Percentiles rank a stretch among this genome's conserved stretches.
These are phyloP conservation scores for Pentamera pediparva DNA, from an alignment of 53 echinoderm and acorn worm genomes.

Conservation along the genomic window DNA sequence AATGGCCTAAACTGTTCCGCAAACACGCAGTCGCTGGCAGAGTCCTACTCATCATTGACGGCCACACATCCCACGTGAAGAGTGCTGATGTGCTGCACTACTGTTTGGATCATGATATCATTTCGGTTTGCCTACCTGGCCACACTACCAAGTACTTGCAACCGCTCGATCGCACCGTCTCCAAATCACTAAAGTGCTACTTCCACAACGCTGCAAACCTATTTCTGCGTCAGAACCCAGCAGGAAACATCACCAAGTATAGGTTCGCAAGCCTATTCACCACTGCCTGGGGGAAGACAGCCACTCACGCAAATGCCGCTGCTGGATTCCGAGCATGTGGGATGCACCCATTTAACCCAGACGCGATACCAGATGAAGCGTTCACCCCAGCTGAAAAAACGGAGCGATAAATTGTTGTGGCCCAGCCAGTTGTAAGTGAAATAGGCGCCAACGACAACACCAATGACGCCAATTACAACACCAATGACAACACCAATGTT, in stretches of 20 bases:
- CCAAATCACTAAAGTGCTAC: constrained; percentile 36
- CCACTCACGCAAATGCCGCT: constrained; percentile 32
- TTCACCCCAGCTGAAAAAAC: constrained; percentile 9
- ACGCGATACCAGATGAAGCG: constrained; percentile 36
- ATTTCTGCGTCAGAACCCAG: constrained; percentile 22
- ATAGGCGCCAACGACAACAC: neutral
- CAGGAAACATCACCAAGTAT: constrained; percentile 42
- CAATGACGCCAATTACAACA: neutral
- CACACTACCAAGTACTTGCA: constrained; percentile 51
- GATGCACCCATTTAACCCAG: constrained; percentile 34
- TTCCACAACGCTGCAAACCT: constrained; percentile 26
- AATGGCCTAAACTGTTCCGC: constrained; percentile 46
- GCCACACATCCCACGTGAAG: constrained; percentile 51
- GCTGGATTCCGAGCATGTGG: constrained; percentile 44
- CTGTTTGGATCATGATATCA: constrained; percentile 27
- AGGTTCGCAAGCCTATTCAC: constrained; percentile 20
- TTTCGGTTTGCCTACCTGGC: constrained; percentile 39
- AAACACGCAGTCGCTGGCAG: constrained; percentile 40
- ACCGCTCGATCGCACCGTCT: constrained; percentile 46
- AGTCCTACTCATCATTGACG: constrained; percentile 53
- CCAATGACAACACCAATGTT: neutral
- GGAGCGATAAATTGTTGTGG: too few relatives aligned
- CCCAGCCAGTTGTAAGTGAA: neutral
- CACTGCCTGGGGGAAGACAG: constrained; percentile 40
- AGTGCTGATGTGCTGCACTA: constrained; percentile 22